Evolutionary conservation across 35 echinoderm and acorn worm species (phyloP).

Genomic region (Nesometra sesokonis): DNA sequence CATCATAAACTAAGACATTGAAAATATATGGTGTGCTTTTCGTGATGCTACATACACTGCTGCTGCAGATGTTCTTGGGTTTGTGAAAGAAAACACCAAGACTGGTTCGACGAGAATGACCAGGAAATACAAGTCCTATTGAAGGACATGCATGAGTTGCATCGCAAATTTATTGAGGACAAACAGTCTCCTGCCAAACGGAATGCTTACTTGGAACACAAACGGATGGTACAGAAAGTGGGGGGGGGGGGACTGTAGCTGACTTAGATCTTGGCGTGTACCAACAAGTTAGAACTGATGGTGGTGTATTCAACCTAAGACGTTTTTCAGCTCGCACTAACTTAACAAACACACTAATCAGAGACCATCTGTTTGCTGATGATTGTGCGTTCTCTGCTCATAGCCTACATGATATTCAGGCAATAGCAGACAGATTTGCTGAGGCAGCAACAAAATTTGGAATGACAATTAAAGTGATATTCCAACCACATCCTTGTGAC

Average conservation of each 20-base stretch:
- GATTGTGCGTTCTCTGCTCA: too few species aligned
- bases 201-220: too few species aligned
- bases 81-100: slow-evolving; percentile 9
- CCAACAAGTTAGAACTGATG: slow-evolving; percentile 9
- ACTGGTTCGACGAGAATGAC: too few species aligned
- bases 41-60: too few species aligned
- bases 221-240: too few species aligned
- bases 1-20: too few species aligned
- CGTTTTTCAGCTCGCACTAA: slow-evolving; percentile 24
- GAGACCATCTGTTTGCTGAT: slow-evolving; percentile 19
- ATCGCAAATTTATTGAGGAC: too few species aligned
- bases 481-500: too few species aligned
- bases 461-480: not conserved
- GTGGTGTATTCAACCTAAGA: slow-evolving; percentile 11
- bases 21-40: not conserved
- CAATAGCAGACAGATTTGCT: slow-evolving; percentile 3
- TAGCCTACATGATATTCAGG: slow-evolving; percentile 14
- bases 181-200: too few species aligned
- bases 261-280: not conserved
- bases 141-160: slow-evolving; percentile 6
- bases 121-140: too few species aligned
- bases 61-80: too few species aligned
- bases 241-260: too few species aligned
- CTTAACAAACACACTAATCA: not conserved
- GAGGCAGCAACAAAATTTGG: slow-evolving; percentile 8